phyloP scores from a whole-genome alignment of 2,113 vertebrate genomes.

The Nipponia nippon region DNA sequence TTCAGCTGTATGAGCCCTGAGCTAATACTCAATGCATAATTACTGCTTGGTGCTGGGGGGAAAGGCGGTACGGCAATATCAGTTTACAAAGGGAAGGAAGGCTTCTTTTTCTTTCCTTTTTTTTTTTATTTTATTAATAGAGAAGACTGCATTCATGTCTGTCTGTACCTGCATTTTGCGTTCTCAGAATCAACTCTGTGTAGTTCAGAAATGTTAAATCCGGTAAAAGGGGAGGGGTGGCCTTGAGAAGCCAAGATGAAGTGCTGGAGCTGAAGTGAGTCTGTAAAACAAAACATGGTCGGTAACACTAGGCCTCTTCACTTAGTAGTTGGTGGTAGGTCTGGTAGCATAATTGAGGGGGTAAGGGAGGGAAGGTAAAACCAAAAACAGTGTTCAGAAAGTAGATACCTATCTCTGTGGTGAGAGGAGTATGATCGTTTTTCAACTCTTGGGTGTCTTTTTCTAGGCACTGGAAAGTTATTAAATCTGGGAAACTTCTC shows the following conservation, averaged over 20 bases:
- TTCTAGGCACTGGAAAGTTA: neutral
- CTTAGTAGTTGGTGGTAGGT: neutral
- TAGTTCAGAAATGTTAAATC: neutral
- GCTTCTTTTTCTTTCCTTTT: neutral
- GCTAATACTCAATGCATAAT: neutral
- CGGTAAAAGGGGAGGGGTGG: neutral
- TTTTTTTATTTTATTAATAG: no score
- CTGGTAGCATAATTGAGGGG: no score
- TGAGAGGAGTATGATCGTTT: neutral
- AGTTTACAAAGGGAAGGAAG: neutral
- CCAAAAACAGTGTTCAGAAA: neutral
- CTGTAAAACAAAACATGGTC: neutral
- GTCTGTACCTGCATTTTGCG: neutral
- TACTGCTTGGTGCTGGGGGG: neutral
- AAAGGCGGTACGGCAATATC: neutral
- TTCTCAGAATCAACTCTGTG: neutral
- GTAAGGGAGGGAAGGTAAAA: neutral
- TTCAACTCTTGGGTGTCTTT: neutral
- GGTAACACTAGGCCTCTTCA: neutral
- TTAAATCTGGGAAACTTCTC: neutral
- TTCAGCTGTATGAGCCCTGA: neutral
- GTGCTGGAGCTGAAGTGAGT: neutral
- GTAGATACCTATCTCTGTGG: neutral
- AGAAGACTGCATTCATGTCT: neutral
- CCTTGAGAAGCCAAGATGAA: neutral